Evolutionary conservation across 2,888 invertebrate species (phyloP).

Genomic region (Tenthredo mesomela): DNA sequence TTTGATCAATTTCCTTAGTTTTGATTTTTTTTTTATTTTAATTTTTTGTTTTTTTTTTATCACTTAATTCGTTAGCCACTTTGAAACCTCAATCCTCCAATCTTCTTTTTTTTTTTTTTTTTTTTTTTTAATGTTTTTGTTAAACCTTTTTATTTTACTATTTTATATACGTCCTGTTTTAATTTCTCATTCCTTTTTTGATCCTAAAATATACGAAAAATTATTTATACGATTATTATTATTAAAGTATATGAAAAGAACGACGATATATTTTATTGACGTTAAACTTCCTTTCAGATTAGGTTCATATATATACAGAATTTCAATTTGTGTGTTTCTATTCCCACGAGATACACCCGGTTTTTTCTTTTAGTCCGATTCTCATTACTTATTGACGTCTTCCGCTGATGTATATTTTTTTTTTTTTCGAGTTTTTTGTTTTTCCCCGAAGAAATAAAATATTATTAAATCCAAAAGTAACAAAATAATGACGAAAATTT

Average conservation of each 20-base stretch:
- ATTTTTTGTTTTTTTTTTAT: background rate
- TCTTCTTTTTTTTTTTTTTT: background rate
- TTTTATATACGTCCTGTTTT: background rate
- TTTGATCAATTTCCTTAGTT: too few species aligned
- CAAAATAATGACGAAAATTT: too few species aligned
- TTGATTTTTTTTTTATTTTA: background rate
- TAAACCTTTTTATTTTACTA: background rate
- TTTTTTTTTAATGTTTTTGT: background rate
- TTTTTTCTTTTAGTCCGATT: background rate
- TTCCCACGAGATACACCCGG: conserved; percentile 9
- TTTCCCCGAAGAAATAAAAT: background rate
- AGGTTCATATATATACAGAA: conserved; percentile 4
- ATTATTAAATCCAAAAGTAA: too few species aligned
- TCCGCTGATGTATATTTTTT: background rate
- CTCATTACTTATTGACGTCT: conserved; percentile 37
- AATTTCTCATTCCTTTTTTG: background rate
- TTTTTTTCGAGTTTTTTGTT: background rate
- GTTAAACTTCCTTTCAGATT: background rate
- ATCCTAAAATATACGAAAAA: background rate
- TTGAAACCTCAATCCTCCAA: background rate
- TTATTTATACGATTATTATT: background rate
- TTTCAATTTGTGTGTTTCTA: conserved; percentile 9
- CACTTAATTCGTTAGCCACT: background rate
- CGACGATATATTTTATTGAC: background rate
- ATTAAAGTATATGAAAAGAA: background rate